These are phyloP conservation scores for Stenodera caucasica DNA, from an alignment of 2,888 invertebrate species.

Conservation along the genomic window DNA sequence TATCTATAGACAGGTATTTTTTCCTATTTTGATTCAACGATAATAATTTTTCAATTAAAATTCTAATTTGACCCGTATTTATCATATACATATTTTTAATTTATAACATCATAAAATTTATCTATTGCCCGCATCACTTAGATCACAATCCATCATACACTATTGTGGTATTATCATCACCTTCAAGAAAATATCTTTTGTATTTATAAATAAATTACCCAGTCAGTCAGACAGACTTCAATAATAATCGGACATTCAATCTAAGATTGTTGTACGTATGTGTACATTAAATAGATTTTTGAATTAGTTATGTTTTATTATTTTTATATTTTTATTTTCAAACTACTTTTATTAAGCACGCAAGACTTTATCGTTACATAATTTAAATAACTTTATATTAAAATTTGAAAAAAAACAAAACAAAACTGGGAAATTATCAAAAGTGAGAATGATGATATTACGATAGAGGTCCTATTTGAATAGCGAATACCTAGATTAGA, in stretches of 20 bases:
- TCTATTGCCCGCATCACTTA: background rate
- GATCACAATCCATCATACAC: background rate
- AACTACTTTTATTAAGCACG: no score
- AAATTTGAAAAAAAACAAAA: no score
- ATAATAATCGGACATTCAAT: no score
- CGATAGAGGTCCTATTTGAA: background rate
- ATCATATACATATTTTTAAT: background rate
- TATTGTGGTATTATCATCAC: background rate
- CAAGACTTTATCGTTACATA: no score
- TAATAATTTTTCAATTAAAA: constrained; percentile 5
- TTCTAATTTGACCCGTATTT: background rate
- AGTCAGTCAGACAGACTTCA: background rate
- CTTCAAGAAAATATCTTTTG: background rate
- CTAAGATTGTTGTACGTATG: no score
- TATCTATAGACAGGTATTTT: background rate
- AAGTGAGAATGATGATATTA: no score
- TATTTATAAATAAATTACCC: background rate
- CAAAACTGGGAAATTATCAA: no score
- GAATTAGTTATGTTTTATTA: no score
- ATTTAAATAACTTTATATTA: no score
- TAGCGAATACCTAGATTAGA: background rate
- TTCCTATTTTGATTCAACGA: background rate
- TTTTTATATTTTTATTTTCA: no score
- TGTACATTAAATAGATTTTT: no score
- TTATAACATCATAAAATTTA: constrained; percentile 1